phyloP scores from a whole-genome alignment of 1,140 invertebrate species.

The Drosophila yakuba region DNA sequence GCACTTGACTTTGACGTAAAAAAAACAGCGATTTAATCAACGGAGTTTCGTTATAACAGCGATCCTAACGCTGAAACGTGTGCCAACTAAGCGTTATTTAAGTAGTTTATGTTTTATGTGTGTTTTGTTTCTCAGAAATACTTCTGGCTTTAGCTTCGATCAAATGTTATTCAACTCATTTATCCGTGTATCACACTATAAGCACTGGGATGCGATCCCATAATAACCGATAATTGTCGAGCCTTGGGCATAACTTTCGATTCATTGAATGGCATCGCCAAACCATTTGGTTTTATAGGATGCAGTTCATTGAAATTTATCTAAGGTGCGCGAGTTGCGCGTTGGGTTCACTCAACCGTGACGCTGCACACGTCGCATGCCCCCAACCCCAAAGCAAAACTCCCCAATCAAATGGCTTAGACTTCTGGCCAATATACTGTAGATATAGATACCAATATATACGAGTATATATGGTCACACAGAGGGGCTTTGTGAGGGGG shows the following conservation, averaged over 20 bases:
- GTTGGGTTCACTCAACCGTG: constrained; percentile 40
- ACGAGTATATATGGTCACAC: neutral
- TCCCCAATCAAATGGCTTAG: constrained; percentile 2
- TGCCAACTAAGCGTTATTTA: neutral
- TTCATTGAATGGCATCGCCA: constrained; percentile 15
- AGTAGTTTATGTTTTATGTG: neutral
- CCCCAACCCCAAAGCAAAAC: neutral
- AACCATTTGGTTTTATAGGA: constrained; percentile 21
- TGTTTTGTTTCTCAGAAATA: neutral
- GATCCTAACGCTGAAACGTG: neutral
- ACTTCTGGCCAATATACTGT: constrained; percentile 3
- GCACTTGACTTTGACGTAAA: neutral
- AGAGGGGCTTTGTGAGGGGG: neutral
- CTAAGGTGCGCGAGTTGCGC: constrained; percentile 27
- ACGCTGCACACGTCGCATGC: constrained; percentile 16
- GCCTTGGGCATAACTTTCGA: constrained; percentile 8
- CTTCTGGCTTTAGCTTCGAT: neutral
- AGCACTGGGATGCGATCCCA: neutral
- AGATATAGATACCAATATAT: neutral
- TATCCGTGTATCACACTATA: too few species aligned
- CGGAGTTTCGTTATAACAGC: neutral
- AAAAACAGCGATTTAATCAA: neutral
- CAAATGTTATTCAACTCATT: neutral
- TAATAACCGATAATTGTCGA: neutral
- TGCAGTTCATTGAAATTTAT: constrained; percentile 41